Conservation (phyloP, 2,888 invertebrate genomes). For the Ophion costatus region DNA sequence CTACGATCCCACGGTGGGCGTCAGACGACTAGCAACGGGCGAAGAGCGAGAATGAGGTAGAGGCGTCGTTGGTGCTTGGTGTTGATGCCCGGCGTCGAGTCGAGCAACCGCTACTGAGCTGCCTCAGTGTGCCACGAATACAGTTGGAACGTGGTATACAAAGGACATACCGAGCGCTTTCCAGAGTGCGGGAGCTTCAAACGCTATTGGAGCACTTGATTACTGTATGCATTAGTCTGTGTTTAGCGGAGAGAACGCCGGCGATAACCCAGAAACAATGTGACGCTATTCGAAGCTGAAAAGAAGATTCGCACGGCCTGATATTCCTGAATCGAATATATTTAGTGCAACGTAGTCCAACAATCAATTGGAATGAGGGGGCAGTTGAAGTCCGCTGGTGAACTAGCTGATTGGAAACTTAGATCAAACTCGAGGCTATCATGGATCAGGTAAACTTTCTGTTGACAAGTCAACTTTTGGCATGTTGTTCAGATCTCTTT, state of each 20-base stretch:
- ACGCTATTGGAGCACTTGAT: constrained; percentile 73
- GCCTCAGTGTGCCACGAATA: constrained; percentile 56
- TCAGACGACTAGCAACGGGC: constrained; percentile 61
- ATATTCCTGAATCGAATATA: neutral
- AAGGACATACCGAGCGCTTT: constrained; percentile 69
- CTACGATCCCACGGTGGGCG: constrained; percentile 75
- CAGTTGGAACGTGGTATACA: constrained; percentile 66
- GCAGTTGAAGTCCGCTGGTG: too few relatives aligned
- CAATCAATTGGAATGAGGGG: neutral
- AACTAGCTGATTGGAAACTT: too few relatives aligned
- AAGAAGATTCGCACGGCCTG: constrained; percentile 13
- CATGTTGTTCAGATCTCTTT: too few relatives aligned
- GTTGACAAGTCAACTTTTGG: neutral
- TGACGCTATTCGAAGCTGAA: constrained; percentile 30
- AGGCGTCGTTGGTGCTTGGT: constrained; percentile 48
- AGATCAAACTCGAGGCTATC: too few relatives aligned
- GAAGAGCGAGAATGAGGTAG: constrained; percentile 26
- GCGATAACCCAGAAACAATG: constrained; percentile 55
- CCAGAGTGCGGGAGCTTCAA: constrained; percentile 60
- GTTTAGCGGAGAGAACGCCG: constrained; percentile 75
- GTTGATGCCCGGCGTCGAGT: constrained; percentile 43
- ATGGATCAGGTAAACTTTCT: too few relatives aligned
- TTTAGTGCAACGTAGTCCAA: neutral
- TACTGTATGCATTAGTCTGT: constrained; percentile 80
- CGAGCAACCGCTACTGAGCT: constrained; percentile 57